Percentiles rank a stretch among this genome's conserved stretches.
Evolutionary conservation across 2,113 vertebrate species (phyloP).

Genomic region (Columba livia): DNA sequence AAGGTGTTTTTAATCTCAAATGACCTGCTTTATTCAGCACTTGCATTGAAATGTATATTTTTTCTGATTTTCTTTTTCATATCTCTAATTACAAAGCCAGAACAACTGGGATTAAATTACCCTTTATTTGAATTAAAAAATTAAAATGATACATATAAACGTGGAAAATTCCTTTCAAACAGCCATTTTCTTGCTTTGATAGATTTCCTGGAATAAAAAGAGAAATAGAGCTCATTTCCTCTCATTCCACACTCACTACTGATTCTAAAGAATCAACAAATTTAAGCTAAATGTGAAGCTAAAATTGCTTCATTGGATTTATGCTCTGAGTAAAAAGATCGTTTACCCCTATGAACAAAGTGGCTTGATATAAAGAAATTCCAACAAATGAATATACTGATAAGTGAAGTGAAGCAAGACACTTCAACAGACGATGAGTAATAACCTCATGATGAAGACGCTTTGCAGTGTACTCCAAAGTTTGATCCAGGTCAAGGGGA

Average conservation of each 20-base stretch:
- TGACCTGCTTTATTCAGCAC: not conserved
- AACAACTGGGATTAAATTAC: not conserved
- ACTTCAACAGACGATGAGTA: not conserved
- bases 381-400: not conserved
- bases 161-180: not conserved
- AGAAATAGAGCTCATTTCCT: not conserved
- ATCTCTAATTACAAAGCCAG: not conserved
- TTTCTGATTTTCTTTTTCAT: not conserved
- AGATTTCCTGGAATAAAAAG: not conserved
- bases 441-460: not conserved
- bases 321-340: not conserved
- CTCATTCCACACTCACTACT: slow-evolving; percentile 5
- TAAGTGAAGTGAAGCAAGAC: not conserved
- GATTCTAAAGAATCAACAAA: slow-evolving; percentile 20
- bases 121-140: not conserved
- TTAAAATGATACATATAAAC: not conserved
- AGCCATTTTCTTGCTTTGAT: not conserved
- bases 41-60: not conserved
- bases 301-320: slow-evolving; percentile 1
- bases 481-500: not conserved
- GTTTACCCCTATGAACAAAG: not conserved
- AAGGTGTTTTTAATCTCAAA: not conserved
- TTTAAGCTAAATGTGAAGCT: slow-evolving; percentile 17
- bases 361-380: not conserved
- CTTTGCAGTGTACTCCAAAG: not conserved